These are phyloP conservation scores for Caenorhabditis angaria DNA, from an alignment of 2,888 invertebrate species.

Conservation along the genomic window DNA sequence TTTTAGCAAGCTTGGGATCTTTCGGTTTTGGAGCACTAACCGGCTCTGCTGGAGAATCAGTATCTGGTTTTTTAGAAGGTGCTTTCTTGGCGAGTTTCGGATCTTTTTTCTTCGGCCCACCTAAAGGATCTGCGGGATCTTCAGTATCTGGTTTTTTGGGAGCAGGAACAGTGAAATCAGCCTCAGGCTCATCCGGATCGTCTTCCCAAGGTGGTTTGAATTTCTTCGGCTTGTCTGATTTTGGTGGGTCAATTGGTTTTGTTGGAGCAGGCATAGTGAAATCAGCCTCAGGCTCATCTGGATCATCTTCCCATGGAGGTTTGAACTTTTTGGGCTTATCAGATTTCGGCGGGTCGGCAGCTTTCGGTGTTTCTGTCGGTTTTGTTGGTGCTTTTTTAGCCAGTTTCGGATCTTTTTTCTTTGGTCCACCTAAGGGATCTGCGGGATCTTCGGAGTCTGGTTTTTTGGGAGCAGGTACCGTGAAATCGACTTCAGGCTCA, in stretches of 20 bases:
- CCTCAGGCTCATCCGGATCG: slow-evolving; percentile 33
- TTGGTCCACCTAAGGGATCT: slow-evolving; percentile 13
- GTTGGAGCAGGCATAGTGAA: slow-evolving; percentile 21
- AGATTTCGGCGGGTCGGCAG: slow-evolving; percentile 23
- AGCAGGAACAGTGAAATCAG: slow-evolving; percentile 30
- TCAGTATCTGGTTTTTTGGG: slow-evolving; percentile 36
- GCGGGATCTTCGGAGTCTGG: slow-evolving; percentile 17
- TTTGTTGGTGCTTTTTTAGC: slow-evolving; percentile 22
- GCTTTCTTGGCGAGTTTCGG: slow-evolving; percentile 27
- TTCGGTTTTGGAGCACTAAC: slow-evolving; percentile 38
- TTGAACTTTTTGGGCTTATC: slow-evolving; percentile 13
- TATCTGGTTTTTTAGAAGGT: background rate
- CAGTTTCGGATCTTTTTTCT: slow-evolving; percentile 30
- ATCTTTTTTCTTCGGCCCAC: slow-evolving; percentile 29
- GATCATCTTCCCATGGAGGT: slow-evolving; percentile 30
- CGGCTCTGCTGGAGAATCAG: slow-evolving; percentile 43
- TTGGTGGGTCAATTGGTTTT: slow-evolving; percentile 27
- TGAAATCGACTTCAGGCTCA: slow-evolving; percentile 44
- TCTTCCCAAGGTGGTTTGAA: slow-evolving; percentile 46
- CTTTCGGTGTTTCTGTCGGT: slow-evolving; percentile 5
- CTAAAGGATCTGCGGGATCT: slow-evolving; percentile 24
- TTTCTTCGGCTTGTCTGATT: slow-evolving; percentile 34
- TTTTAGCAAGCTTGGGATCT: slow-evolving; percentile 40
- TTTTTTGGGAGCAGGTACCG: slow-evolving; percentile 13
- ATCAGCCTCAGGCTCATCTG: slow-evolving; percentile 31